Percentiles rank a stretch among this genome's conserved stretches.
phyloP scores from a whole-genome alignment of 2,113 vertebrate genomes.

The Anser brachyrhynchus region DNA sequence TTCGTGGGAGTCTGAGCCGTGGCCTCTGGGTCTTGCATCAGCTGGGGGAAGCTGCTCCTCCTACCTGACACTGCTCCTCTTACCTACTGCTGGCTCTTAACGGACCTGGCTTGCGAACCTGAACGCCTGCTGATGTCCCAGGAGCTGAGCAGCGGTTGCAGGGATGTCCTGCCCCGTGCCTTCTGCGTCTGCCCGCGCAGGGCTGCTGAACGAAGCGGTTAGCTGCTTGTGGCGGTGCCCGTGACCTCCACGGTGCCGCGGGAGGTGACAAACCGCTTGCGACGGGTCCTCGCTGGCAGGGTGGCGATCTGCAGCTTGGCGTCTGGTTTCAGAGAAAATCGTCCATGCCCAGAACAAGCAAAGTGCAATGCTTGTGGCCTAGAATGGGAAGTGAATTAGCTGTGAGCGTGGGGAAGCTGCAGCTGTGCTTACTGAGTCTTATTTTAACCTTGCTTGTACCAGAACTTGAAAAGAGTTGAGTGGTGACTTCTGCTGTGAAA shows the following conservation, averaged over 20 bases:
- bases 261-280: not conserved
- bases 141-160: not conserved
- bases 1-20: not conserved
- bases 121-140: not conserved
- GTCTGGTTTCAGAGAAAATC: not conserved
- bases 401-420: slow-evolving; percentile 25
- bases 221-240: not conserved
- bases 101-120: not conserved
- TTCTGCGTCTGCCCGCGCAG: not conserved
- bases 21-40: not conserved
- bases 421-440: slow-evolving; percentile 48
- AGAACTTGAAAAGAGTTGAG: slow-evolving; percentile 22
- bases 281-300: not conserved
- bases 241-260: not conserved
- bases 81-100: too few relatives aligned
- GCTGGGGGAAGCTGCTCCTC: not conserved
- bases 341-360: not conserved
- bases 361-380: slow-evolving; percentile 12
- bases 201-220: not conserved
- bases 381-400: slow-evolving; percentile 26
- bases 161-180: not conserved
- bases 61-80: not conserved
- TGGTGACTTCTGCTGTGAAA: not conserved
- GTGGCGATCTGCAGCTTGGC: slow-evolving; percentile 2
- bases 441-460: slow-evolving; percentile 33